Evolutionary conservation across 2,888 invertebrate species (phyloP), one percentile per base, ranked within the genome.

Genomic region (Sycophila texana): DNA sequence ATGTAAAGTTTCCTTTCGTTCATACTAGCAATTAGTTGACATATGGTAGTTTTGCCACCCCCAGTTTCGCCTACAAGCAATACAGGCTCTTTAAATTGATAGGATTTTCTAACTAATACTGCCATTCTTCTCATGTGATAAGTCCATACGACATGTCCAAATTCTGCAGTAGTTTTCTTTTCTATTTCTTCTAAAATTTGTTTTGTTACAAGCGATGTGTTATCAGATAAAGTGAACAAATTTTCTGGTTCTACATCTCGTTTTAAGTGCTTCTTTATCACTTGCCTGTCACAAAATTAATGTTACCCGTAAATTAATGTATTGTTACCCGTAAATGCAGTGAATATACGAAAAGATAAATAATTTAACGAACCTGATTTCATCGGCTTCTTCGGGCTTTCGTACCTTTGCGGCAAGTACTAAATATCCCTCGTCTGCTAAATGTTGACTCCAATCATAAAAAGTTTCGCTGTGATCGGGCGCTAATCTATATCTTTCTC

Each of bases 61-160:
- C 98, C 99, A 0, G 99, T 99, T 88, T 99, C 98, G 13, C 99
- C 99, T 0, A 99, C 98, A 60, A 99, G 91, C 65, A 99, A 91
- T 0, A 99, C 96, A 0, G 99, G 99, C 89, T 99, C 99, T 84
- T 96, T 93, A 87, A 97, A 99, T 83, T 95, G 93, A 84, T 98
- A 93, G 0, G 98, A 96, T 91, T 98, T 97, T 0, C 94, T 94
- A 1, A 95, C 94, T 18, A 96, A 89, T 18, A 96, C 94, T 0
- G 95, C 96, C 88, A 96, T 92, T 85, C 95, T 92, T 72, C 97
- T 93, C 96, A 99, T 96, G 86, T 96, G 96, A 83, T 93, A 94
- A 0, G 99, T 99, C 98, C 99, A 98, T 0, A 99, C 98, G 22
- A 99, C 93, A 87, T 98, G 96, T 4, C 92, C 91, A 86, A 96